A percentile compares a stretch with the other conserved stretches of the same genome.
These are phyloP conservation scores for Prunella fulvescens DNA, from an alignment of 2,113 vertebrate species.

Conservation along the genomic window DNA sequence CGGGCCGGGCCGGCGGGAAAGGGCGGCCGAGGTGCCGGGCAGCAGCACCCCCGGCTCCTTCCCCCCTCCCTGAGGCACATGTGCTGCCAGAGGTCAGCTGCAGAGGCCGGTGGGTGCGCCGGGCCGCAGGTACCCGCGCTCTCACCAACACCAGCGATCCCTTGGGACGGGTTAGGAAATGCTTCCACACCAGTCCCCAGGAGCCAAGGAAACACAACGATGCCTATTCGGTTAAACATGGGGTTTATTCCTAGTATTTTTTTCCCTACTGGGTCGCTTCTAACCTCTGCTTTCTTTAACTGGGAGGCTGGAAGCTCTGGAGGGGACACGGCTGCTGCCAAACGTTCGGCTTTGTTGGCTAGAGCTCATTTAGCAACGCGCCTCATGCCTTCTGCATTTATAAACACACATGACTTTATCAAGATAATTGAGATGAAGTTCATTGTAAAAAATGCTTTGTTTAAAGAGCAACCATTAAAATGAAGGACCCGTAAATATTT, in stretches of 20 bases:
- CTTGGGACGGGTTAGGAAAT: background rate
- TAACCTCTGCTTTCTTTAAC: background rate
- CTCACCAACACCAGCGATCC: background rate
- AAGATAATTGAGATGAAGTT: constrained; percentile 78
- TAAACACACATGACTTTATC: constrained; percentile 52
- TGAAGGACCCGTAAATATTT: constrained; percentile 61
- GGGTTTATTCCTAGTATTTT: accelerated
- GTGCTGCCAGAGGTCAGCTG: background rate
- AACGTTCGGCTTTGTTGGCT: background rate
- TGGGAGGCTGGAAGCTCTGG: background rate
- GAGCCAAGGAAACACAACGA: background rate
- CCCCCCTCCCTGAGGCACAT: accelerated
- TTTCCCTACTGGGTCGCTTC: background rate
- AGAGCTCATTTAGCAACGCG: background rate
- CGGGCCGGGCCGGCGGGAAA: background rate
- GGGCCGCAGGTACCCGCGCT: background rate
- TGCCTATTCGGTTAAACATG: background rate
- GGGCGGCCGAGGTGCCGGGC: background rate
- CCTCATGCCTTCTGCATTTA: background rate
- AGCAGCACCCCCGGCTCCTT: background rate
- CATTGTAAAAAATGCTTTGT: constrained; percentile 71
- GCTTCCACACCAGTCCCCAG: background rate
- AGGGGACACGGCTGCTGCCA: background rate
- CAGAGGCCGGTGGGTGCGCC: background rate
- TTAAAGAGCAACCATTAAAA: constrained; percentile 57